Evolutionary conservation across 23 tunicate species (phyloP), one percentile per base, ranked within the genome.

Genomic region (Phallusia fumigata): DNA sequence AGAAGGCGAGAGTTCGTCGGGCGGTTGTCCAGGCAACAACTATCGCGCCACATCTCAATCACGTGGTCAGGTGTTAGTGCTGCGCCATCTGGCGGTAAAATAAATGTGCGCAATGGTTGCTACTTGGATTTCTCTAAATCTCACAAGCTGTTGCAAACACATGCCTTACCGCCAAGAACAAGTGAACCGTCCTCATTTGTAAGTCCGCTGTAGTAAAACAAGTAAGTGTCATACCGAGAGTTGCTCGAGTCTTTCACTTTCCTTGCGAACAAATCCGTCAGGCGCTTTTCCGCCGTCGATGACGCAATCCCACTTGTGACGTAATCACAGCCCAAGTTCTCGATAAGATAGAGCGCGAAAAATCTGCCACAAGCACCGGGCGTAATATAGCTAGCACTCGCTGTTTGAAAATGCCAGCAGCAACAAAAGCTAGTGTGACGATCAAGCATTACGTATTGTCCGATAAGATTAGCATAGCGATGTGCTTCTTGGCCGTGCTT

Each of bases 291-390:
- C 64, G 82, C 86, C 78, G 83, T 30, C 0, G 33, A 30, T 30
- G 77, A 44, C 15, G 79, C 76, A 26, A 88, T 31, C 11, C 86
- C 86, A 19, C 32, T 69, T 0, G 91, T 88, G 32, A 86, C 83
- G 83, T 88, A 88, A 82, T 88, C 91, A 36, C 86, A 82, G 19
- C 91, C 91, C n/a, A 88, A 53, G 32, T 49, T 82, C 5, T 88
- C 91, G 69, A 88, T 82, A 30, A 88, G 52, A 76, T 88, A 88
- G 0, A 82, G 36, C 0, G 86, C 86, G 50, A 88, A 88, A 32
- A 88, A 88, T 33, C 91, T 88, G 26, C 8, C 26, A 58, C 58
- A 51, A 78, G n/a, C n/a, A n/a, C n/a, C n/a, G n/a, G n/a, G n/a
- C n/a, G n/a, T n/a, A n/a, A n/a, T n/a, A n/a, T n/a, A n/a, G n/a